phyloP scores from a whole-genome alignment of 2,113 vertebrate genomes.

The Aplodontia rufa region DNA sequence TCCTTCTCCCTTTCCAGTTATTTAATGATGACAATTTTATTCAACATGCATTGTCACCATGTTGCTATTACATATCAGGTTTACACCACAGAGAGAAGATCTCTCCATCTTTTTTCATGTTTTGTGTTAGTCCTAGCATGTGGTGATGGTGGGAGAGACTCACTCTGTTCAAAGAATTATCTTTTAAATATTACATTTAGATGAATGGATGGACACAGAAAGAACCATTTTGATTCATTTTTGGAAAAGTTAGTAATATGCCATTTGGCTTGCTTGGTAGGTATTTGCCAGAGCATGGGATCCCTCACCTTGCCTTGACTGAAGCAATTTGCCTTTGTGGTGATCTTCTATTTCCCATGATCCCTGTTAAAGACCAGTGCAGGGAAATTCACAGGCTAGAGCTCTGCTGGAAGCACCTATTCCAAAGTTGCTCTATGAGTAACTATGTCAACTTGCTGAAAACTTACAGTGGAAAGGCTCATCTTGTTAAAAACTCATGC shows the following conservation, averaged over 20 bases:
- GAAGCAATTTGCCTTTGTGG: not conserved
- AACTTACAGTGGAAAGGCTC: not conserved
- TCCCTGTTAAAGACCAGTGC: slow-evolving; percentile 14
- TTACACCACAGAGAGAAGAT: not conserved
- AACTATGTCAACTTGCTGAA: slow-evolving; percentile 36
- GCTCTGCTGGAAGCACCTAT: slow-evolving; percentile 26
- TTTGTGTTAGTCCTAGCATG: not conserved
- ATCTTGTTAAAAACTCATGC: slow-evolving; percentile 55
- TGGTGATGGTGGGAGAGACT: not conserved
- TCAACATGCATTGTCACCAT: not conserved
- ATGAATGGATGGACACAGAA: slow-evolving; percentile 63
- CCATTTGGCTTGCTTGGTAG: slow-evolving; percentile 39
- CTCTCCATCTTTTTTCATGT: slow-evolving; percentile 44
- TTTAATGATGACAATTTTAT: not conserved
- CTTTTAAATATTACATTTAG: slow-evolving; percentile 74
- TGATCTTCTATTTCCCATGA: not conserved
- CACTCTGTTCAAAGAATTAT: slow-evolving; percentile 66
- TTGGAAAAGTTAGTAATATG: slow-evolving; percentile 59
- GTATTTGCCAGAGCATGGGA: slow-evolving; percentile 32
- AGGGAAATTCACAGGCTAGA: not conserved
- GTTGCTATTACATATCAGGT: not conserved
- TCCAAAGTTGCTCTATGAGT: slow-evolving; percentile 41
- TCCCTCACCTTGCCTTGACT: not conserved
- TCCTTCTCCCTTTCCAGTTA: not conserved
- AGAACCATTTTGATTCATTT: slow-evolving; percentile 68